Conservation (phyloP, 2,113 vertebrate species). For the Clinocottus analis region DNA sequence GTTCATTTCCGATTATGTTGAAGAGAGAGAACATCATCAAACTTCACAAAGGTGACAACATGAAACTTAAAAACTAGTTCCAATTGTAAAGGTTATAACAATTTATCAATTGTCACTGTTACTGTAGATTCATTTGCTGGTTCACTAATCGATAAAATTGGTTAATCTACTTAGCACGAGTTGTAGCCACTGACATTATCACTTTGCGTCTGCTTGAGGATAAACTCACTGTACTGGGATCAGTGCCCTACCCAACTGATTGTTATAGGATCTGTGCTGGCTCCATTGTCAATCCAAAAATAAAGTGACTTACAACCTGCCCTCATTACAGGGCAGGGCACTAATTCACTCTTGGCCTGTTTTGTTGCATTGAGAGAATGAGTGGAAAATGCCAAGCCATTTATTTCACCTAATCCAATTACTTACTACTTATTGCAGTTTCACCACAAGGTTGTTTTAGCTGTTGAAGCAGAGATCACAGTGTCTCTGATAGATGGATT, state of each 20-base stretch:
- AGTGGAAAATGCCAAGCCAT: slow-evolving; percentile 33
- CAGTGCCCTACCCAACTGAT: neutral
- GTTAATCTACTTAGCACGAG: neutral
- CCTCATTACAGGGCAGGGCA: slow-evolving; percentile 20
- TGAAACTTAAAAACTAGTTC: neutral
- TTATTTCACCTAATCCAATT: slow-evolving; percentile 17
- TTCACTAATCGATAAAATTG: neutral
- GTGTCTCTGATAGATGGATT: slow-evolving; percentile 33
- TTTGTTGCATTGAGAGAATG: neutral
- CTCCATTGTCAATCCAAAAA: slow-evolving; percentile 24
- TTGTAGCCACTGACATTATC: neutral
- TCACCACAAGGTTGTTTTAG: slow-evolving; percentile 40
- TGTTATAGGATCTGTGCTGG: slow-evolving; percentile 27
- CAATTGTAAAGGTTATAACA: neutral
- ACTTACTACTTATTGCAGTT: slow-evolving; percentile 12
- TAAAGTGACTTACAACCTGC: slow-evolving; percentile 16
- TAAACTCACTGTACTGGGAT: slow-evolving; percentile 12
- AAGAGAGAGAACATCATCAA: neutral
- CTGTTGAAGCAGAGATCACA: slow-evolving; percentile 32
- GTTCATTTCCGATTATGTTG: neutral
- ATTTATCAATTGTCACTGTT: neutral
- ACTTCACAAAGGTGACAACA: neutral
- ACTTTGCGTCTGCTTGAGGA: neutral
- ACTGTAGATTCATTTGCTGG: neutral
- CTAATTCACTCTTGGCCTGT: slow-evolving; percentile 32